A percentile compares a stretch with the other conserved stretches of the same genome.
phyloP scores from a whole-genome alignment of 2,113 vertebrate genomes.

The Lepus timidus region DNA sequence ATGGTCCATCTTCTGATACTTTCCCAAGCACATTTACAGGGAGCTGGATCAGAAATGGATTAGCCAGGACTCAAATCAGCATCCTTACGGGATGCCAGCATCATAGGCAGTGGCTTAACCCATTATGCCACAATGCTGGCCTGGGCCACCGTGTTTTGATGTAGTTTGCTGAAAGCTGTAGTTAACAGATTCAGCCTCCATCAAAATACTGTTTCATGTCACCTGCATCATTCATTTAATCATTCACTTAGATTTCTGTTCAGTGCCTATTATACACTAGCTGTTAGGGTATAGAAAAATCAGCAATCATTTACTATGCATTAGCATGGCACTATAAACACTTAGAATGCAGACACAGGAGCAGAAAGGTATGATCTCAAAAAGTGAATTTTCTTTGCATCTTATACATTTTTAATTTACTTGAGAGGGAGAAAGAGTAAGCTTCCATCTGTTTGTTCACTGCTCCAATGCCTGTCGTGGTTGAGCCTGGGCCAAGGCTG shows the following conservation, averaged over 20 bases:
- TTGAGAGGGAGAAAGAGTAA: no score
- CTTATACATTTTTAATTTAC: no score
- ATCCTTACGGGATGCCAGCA: no score
- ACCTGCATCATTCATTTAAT: neutral
- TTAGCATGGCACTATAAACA: neutral
- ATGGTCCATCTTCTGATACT: no score
- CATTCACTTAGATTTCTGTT: constrained; percentile 46
- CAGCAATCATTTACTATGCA: neutral
- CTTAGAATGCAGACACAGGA: neutral
- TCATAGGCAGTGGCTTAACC: no score
- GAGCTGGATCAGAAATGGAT: no score
- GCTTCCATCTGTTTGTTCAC: no score
- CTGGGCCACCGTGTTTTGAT: neutral
- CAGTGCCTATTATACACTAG: neutral
- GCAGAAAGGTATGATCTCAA: neutral
- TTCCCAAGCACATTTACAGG: no score
- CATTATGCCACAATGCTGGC: no score
- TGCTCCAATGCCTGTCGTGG: no score
- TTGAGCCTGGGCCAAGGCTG: no score
- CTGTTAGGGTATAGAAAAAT: neutral
- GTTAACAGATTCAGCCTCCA: neutral
- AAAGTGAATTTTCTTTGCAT: neutral
- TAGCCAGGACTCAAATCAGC: no score
- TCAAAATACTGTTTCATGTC: neutral
- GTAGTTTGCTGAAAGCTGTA: neutral